phyloP scores from a whole-genome alignment of 2,888 invertebrate genomes.

The Oscheius myriophilus region DNA sequence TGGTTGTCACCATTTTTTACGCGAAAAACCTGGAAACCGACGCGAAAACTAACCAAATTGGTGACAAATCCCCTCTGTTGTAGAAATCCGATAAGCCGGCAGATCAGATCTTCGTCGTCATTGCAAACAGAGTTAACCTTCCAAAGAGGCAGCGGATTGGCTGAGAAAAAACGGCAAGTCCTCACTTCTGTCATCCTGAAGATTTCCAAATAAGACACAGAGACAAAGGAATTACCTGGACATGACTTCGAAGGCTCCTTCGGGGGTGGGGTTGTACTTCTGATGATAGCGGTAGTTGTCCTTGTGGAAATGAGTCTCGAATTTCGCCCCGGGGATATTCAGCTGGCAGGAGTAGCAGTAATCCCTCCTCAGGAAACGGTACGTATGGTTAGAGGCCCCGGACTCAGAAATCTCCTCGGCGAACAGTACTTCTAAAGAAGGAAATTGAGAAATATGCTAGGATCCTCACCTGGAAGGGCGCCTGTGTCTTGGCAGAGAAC shows the following conservation, averaged over 20 bases:
- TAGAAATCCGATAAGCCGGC: background rate
- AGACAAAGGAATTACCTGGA: background rate
- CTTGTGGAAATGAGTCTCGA: too few species aligned
- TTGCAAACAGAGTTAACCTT: background rate
- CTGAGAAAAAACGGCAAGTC: background rate
- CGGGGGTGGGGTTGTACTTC: background rate
- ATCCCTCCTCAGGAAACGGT: background rate
- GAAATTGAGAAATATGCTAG: background rate
- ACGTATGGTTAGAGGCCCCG: background rate
- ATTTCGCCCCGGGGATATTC: too few species aligned
- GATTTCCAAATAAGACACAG: background rate
- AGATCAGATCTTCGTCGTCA: background rate
- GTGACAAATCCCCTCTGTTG: background rate
- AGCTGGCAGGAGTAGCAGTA: too few species aligned
- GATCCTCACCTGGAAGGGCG: background rate
- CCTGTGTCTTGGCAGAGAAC: background rate
- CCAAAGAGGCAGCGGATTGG: conserved; percentile 5
- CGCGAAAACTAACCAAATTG: background rate
- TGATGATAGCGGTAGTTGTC: too few species aligned
- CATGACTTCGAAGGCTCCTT: background rate
- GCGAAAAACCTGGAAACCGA: too few species aligned
- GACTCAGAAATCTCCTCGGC: background rate
- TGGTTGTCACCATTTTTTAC: too few species aligned
- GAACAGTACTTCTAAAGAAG: background rate
- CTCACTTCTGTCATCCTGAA: conserved; percentile 5